Conservation (phyloP, 2,113 vertebrate genomes). For the Entelurus aequoreus region DNA sequence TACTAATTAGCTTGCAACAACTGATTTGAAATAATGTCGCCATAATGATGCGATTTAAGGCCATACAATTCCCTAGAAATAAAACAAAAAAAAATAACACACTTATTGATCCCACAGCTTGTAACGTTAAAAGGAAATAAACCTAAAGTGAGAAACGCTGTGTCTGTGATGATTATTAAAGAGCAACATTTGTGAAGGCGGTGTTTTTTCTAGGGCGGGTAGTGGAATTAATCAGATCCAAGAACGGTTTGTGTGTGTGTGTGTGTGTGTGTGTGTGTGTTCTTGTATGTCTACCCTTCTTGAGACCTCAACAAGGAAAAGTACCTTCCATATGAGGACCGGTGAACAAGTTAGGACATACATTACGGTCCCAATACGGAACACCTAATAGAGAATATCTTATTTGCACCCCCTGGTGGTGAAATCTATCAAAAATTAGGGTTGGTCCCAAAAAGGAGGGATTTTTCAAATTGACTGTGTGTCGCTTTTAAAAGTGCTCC, state of each 20-base stretch:
- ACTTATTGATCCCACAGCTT: constrained; percentile 2
- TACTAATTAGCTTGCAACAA: constrained; percentile 30
- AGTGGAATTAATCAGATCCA: not conserved
- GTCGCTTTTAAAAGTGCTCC: too few relatives aligned
- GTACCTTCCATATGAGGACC: too few relatives aligned
- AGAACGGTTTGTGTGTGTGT: not conserved
- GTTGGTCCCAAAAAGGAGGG: too few relatives aligned
- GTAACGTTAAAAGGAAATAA: constrained; percentile 1
- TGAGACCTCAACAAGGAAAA: too few relatives aligned
- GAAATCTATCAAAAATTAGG: too few relatives aligned
- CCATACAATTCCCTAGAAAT: not conserved
- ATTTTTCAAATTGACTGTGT: too few relatives aligned
- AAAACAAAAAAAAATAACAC: not conserved
- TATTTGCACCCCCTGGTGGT: too few relatives aligned
- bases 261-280: constrained; percentile 1
- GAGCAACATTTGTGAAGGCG: not conserved
- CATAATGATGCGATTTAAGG: constrained; percentile 40
- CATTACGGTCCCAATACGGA: too few relatives aligned
- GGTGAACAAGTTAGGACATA: too few relatives aligned
- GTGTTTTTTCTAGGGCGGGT: not conserved
- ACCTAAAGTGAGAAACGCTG: constrained; percentile 1
- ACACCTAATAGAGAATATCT: too few relatives aligned
- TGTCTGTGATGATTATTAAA: not conserved
- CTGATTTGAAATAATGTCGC: constrained; percentile 15
- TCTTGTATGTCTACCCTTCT: too few relatives aligned